phyloP scores from a whole-genome alignment of 2,888 invertebrate species.

The Pecten maximus region DNA sequence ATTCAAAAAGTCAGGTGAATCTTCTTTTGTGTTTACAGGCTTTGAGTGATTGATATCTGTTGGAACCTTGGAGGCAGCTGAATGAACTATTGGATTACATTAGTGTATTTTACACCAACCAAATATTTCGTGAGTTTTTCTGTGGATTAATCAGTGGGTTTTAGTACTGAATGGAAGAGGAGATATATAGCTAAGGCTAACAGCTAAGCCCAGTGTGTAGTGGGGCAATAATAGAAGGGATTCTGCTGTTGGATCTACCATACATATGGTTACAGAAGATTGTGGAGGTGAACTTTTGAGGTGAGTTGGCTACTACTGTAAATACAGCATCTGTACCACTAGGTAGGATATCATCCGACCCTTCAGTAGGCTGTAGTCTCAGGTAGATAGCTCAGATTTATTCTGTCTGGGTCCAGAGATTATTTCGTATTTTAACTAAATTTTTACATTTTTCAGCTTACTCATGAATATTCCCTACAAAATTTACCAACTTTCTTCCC shows the following conservation, averaged over 20 bases:
- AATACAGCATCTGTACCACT: background rate
- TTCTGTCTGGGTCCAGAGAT: too few relatives aligned
- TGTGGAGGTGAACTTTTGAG: slow-evolving; percentile 23
- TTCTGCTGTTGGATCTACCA: background rate
- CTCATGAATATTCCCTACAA: too few relatives aligned
- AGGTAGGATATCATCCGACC: background rate
- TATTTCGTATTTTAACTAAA: too few relatives aligned
- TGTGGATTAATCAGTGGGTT: background rate
- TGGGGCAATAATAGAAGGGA: background rate
- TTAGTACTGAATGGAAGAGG: background rate
- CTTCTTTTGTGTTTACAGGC: slow-evolving; percentile 10
- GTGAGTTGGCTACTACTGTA: background rate
- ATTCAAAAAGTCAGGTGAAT: slow-evolving; percentile 29
- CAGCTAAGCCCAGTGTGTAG: background rate
- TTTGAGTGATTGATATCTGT: background rate
- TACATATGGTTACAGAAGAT: background rate
- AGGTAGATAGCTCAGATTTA: too few relatives aligned
- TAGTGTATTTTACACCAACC: background rate
- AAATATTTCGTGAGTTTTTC: slow-evolving; percentile 18
- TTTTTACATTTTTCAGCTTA: too few relatives aligned
- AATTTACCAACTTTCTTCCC: too few relatives aligned
- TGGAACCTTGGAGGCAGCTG: background rate
- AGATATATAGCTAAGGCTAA: background rate
- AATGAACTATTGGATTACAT: slow-evolving; percentile 11
- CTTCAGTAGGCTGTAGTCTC: background rate